Evolutionary conservation across 2,113 vertebrate genomes (phyloP), one percentile per base, ranked within the genome.

Genomic region (Zosterops borbonicus): DNA sequence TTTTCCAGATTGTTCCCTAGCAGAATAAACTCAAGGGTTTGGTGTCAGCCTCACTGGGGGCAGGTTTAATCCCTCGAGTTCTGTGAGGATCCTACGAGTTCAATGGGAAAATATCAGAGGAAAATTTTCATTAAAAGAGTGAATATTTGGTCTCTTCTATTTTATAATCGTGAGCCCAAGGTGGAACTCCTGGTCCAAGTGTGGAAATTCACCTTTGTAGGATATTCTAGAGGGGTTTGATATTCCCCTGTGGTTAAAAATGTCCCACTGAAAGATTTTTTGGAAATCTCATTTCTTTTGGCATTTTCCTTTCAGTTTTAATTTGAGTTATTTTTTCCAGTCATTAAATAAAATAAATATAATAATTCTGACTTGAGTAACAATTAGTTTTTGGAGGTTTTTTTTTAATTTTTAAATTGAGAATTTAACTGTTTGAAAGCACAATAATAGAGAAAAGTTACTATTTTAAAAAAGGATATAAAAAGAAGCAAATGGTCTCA

Each of bases 31-130:
- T 46, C 4, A 7, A 13, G 14, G 9, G n/a, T 23, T 75, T 67
- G 85, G 25, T 41, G 7, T 62, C 59, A 69, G 58, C 49, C 49
- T 50, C 7, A 0, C 67, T 67, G 14, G 44, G 35, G 59, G 53
- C 4, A 29, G 76, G 2, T 60, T 78, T 29, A 46, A 41, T 63
- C 65, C 14, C 52, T 78, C 5, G 0, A 17, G 35, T 12, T 2
- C 33, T n/a, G 9, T 3, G 3, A 1, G 5, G 28, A 39, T 74
- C 50, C n/a, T 11, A 2, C 1, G 5, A 79, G 22, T 22, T 14
- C 24, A 39, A 5, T 0, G 27, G 39, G 13, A 76, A 84, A 87
- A 63, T 4, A 37, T 3, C 58, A 50, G 68, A n/a, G 33, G 6
- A 14, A 14, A 28, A 15, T 49, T 80, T 25, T 37, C 31, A 52